Conservation (phyloP, 2,888 invertebrate species). For the Gastracanthus pulcherrimus region DNA sequence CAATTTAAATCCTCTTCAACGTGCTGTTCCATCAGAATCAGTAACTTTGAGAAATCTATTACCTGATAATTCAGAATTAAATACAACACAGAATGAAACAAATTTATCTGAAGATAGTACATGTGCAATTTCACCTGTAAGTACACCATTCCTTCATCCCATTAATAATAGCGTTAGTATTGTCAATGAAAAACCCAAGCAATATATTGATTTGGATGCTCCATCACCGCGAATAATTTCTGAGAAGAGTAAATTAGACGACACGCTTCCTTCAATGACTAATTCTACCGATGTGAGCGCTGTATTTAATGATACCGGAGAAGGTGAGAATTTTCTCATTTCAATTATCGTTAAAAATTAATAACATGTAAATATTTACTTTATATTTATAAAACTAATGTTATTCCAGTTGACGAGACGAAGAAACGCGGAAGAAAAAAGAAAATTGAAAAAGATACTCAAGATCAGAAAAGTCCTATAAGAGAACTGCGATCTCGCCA, state of each 20-base stretch:
- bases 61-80: neutral
- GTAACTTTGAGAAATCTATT: neutral
- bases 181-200: neutral
- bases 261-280: neutral
- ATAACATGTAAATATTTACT: neutral
- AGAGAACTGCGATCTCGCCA: conserved; percentile 41
- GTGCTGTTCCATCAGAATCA: neutral
- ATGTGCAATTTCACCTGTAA: neutral
- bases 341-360: too few relatives aligned
- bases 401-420: neutral
- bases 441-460: neutral
- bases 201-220: neutral
- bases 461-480: neutral
- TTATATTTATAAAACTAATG: neutral
- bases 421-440: neutral
- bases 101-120: neutral
- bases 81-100: neutral
- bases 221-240: neutral
- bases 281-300: neutral
- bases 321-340: too few relatives aligned
- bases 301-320: too few relatives aligned
- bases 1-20: conserved; percentile 10
- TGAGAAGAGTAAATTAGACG: neutral
- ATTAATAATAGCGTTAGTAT: neutral
- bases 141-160: neutral